These are phyloP conservation scores for Leptobrachium ailaonicum DNA, from an alignment of 2,113 vertebrate genomes.

Conservation along the genomic window DNA sequence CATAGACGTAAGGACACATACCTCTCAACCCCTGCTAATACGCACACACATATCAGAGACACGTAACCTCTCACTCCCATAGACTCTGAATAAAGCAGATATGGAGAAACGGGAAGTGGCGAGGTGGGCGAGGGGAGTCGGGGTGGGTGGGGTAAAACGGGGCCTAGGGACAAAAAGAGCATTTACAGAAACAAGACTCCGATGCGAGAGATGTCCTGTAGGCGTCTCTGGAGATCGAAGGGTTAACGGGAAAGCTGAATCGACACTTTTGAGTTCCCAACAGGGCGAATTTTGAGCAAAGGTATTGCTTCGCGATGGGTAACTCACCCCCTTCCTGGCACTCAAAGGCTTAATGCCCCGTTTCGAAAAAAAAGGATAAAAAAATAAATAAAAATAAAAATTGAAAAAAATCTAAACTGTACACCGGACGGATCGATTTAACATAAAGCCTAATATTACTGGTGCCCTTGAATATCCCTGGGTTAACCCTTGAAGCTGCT, in stretches of 20 bases:
- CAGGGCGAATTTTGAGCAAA: background rate
- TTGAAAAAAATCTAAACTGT: background rate
- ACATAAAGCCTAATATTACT: conserved; percentile 6
- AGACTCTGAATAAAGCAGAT: conserved; percentile 29
- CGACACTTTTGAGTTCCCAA: background rate
- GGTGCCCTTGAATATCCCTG: conserved; percentile 27
- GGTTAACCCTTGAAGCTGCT: conserved; percentile 9
- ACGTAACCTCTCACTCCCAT: conserved; percentile 28
- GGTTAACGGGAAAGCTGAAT: conserved; percentile 4
- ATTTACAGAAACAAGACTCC: conserved; percentile 39
- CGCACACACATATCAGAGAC: conserved; percentile 8
- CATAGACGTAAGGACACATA: conserved; percentile 15
- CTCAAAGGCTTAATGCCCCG: conserved; percentile 20
- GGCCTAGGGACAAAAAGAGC: background rate
- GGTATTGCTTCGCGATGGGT: background rate
- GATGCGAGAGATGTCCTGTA: conserved; percentile 31
- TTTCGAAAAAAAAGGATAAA: too few relatives aligned
- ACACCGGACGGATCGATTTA: conserved; percentile 14
- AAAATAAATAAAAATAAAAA: background rate
- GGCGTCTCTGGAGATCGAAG: conserved; percentile 30
- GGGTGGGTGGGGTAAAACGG: background rate
- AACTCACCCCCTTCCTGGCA: background rate
- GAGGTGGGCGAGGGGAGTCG: conserved; percentile 2
- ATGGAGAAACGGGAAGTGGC: conserved; percentile 33
- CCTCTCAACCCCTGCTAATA: conserved; percentile 39